These are phyloP conservation scores for Amphiura filiformis DNA, from an alignment of 35 echinoderm and acorn worm genomes.

Conservation along the genomic window DNA sequence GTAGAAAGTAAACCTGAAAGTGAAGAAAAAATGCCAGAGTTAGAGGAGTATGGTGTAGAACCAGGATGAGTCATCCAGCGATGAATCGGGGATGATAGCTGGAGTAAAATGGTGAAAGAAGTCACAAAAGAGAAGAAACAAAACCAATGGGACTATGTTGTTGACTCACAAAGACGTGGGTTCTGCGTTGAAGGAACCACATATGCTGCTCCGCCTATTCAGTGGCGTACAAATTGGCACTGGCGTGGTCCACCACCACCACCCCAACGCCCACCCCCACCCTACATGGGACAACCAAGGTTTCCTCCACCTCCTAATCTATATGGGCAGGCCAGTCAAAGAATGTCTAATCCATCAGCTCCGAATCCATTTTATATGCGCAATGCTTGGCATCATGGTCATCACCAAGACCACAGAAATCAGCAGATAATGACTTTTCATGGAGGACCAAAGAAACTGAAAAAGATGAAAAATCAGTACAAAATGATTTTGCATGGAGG, in stretches of 20 bases:
- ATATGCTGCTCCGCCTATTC: not conserved
- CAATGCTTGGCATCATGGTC: not conserved
- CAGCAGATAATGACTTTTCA: not conserved
- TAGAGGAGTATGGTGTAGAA: not conserved
- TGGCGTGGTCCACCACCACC: not conserved
- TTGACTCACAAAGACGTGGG: not conserved
- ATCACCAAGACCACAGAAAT: not conserved
- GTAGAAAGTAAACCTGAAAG: not conserved
- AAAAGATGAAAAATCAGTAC: not conserved
- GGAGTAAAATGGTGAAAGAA: not conserved
- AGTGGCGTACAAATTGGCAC: not conserved
- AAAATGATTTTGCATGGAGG: not conserved
- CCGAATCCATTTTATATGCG: not conserved
- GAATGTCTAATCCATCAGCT: not conserved
- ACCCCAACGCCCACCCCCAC: not conserved
- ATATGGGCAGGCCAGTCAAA: not conserved
- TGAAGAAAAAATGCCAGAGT: not conserved
- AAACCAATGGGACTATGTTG: not conserved
- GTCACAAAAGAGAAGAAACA: not conserved
- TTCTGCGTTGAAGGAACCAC: not conserved
- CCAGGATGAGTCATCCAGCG: not conserved
- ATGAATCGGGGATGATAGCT: not conserved
- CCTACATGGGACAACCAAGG: not conserved
- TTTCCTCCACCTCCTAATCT: not conserved
- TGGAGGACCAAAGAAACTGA: not conserved